Evolutionary conservation across 1,140 invertebrate species (phyloP).

Genomic region (Archegozetes longisetosus): DNA sequence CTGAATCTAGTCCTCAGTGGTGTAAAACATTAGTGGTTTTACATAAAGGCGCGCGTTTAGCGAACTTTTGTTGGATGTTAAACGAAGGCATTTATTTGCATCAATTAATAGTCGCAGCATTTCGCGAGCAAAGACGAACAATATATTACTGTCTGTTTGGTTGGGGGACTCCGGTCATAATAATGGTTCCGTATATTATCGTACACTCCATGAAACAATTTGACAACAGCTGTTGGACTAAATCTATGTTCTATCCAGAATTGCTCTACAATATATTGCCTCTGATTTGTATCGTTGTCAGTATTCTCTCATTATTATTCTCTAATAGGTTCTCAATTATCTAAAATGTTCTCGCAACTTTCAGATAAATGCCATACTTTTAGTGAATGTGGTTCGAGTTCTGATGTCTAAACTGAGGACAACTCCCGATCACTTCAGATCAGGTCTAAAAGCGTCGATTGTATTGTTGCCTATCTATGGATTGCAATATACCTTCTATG

Average conservation of each 20-base stretch:
- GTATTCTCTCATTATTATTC: not conserved
- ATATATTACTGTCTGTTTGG: conserved; percentile 35
- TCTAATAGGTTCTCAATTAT: not conserved
- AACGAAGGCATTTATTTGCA: conserved; percentile 40
- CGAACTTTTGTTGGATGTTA: conserved; percentile 44
- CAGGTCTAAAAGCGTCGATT: conserved; percentile 39
- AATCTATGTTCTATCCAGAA: conserved; percentile 12
- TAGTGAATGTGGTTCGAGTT: conserved; percentile 19
- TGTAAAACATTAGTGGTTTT: conserved; percentile 18
- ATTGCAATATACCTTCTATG: conserved; percentile 39
- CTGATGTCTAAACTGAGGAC: conserved; percentile 18
- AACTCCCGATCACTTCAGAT: conserved; percentile 27
- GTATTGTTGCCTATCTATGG: conserved; percentile 42
- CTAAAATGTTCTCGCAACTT: conserved; percentile 5
- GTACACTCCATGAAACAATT: conserved; percentile 5
- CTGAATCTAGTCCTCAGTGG: conserved; percentile 8
- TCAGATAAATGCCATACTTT: conserved; percentile 18
- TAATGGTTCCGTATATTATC: conserved; percentile 14
- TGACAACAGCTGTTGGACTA: conserved; percentile 16
- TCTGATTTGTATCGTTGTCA: conserved; percentile 8
- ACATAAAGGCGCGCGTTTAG: conserved; percentile 31
- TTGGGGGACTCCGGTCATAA: conserved; percentile 31
- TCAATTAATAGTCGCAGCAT: conserved; percentile 35
- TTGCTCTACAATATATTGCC: conserved; percentile 11
- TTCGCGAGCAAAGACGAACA: conserved; percentile 35